phyloP scores from a whole-genome alignment of 2,888 invertebrate genomes.

The Brenthis hecate region DNA sequence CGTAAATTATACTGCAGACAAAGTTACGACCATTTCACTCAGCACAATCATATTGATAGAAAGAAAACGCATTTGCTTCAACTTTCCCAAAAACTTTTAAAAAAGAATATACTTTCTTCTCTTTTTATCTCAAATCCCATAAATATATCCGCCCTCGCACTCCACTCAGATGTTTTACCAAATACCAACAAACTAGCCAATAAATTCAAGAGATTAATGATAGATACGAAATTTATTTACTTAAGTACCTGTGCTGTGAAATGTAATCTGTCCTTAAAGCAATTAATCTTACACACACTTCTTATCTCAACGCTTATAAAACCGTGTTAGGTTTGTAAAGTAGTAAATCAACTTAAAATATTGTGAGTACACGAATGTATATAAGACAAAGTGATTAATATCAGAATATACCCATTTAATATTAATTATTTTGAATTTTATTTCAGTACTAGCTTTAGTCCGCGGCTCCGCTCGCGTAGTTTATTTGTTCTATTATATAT shows the following conservation, averaged over 20 bases:
- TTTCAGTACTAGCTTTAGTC: too few relatives aligned
- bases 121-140: conserved; percentile 69
- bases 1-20: conserved; percentile 50
- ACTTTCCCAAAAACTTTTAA: conserved; percentile 58
- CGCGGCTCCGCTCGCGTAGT: too few relatives aligned
- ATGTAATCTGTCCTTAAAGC: conserved; percentile 68
- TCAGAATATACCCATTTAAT: conserved; percentile 7
- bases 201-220: conserved; percentile 78
- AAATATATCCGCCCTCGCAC: conserved; percentile 73
- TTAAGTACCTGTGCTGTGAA: conserved; percentile 70
- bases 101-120: conserved; percentile 60
- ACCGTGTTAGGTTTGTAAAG: conserved; percentile 35
- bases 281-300: conserved; percentile 62
- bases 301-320: conserved; percentile 38
- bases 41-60: conserved; percentile 48
- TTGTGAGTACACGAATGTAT: conserved; percentile 19
- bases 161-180: conserved; percentile 59
- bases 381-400: conserved; percentile 21
- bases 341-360: conserved; percentile 33
- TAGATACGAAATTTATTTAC: conserved; percentile 72
- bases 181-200: conserved; percentile 59
- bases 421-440: not conserved
- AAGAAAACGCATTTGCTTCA: conserved; percentile 43
- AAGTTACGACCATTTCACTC: conserved; percentile 59
- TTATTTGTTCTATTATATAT: too few relatives aligned